Percentiles rank a stretch among this genome's conserved stretches.
Evolutionary conservation across 2,113 vertebrate species (phyloP).

Genomic region (Notothenia rossii): DNA sequence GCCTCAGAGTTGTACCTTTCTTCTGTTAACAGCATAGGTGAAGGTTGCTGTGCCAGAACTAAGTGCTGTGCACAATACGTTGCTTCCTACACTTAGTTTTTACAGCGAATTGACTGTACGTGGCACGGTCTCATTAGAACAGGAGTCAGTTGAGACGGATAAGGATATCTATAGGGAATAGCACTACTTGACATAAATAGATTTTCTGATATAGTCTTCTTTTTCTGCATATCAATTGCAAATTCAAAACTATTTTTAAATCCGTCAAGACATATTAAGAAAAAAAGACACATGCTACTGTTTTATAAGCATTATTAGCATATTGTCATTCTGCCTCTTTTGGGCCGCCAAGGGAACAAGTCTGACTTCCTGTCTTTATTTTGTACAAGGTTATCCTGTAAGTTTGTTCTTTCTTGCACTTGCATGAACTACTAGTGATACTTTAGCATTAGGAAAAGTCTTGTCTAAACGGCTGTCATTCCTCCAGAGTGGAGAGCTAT

Average conservation of each 20-base stretch:
- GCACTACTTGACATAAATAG: conserved; percentile 34
- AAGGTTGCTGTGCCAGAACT: too few relatives aligned
- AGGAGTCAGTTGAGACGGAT: conserved; percentile 41
- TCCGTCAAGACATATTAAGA: conserved; percentile 24
- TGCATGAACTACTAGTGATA: conserved; percentile 38
- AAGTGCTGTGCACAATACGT: conserved; percentile 13
- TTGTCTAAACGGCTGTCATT: conserved; percentile 71
- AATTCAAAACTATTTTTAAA: conserved; percentile 56
- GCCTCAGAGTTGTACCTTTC: conserved; percentile 11
- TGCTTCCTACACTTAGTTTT: conserved; percentile 19
- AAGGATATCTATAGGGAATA: conserved; percentile 53
- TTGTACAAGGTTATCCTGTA: neutral
- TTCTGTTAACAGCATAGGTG: neutral
- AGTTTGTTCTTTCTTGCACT: conserved; percentile 18
- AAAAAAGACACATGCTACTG: conserved; percentile 6
- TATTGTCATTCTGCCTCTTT: conserved; percentile 15
- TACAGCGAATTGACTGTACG: conserved; percentile 33
- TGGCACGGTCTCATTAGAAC: conserved; percentile 43
- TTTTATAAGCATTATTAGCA: conserved; percentile 11
- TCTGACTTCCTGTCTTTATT: conserved; percentile 13
- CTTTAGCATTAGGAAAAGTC: conserved; percentile 58
- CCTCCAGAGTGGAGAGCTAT: conserved; percentile 48
- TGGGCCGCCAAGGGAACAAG: conserved; percentile 14
- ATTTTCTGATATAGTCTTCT: conserved; percentile 34
- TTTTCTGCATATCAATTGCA: conserved; percentile 35